phyloP scores from a whole-genome alignment of 2,888 invertebrate genomes.

The Stenodema calcarata region DNA sequence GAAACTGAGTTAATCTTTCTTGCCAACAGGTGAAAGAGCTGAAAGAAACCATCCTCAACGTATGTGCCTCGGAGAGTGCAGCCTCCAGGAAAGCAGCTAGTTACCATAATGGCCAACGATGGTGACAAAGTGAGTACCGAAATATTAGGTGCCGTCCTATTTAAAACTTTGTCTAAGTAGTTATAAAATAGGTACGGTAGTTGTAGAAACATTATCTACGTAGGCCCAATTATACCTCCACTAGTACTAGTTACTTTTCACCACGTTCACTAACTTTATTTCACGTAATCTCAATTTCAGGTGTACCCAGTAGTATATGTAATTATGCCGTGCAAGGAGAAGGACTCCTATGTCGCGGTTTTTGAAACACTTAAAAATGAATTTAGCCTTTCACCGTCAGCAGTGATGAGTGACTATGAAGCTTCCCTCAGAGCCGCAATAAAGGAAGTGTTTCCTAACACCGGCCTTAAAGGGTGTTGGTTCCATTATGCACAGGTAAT shows the following conservation, averaged over 20 bases:
- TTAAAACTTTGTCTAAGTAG: background rate
- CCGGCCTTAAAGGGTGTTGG: background rate
- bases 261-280: background rate
- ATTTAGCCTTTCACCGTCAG: background rate
- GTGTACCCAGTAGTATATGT: background rate
- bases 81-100: background rate
- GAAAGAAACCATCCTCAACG: background rate
- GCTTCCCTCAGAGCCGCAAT: background rate
- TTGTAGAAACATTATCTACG: background rate
- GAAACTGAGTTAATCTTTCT: background rate
- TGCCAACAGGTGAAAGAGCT: background rate
- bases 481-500: background rate
- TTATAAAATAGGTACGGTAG: background rate
- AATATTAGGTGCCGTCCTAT: background rate
- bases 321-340: constrained; percentile 1
- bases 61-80: background rate
- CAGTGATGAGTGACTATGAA: background rate
- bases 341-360: background rate
- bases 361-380: background rate
- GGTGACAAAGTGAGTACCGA: background rate
- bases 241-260: background rate
- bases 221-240: background rate
- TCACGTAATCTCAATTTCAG: background rate
- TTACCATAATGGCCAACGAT: background rate
- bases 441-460: background rate